Evolutionary conservation across 2,888 invertebrate genomes (phyloP), one percentile per base, ranked within the genome.

Genomic region (Dysmachus trigonus): DNA sequence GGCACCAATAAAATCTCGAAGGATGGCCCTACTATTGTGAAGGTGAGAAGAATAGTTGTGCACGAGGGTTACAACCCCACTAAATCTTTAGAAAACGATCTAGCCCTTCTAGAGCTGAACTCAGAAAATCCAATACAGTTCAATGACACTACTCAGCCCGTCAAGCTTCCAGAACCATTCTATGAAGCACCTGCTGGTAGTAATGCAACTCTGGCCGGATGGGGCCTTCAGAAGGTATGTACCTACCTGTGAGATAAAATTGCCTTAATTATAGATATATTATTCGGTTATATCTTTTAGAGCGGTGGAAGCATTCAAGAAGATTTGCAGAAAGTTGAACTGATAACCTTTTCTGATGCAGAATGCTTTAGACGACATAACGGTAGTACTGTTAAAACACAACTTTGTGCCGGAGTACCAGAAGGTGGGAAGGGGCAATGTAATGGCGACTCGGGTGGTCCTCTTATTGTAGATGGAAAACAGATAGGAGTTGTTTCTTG

Each of bases 391-490:
- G 90, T 91, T 86, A 51, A 86, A 0, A 90, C 90, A 22, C 92
- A 93, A 87, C 89, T 93, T 41, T 93, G 93, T 87, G 93, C 92
- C 1, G 93, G 93, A 1, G 89, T 92, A 8, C 90, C 90, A 0
- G 91, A 91, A 85, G 93, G 93, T 13, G 93, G 93, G 6, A 92
- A 90, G 88, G 93, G 93, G 1, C 93, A 93, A 87, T 93, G 93
- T 88, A 92, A 90, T 83, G 92, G 92, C 1, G 92, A 92, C 87
- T 92, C 93, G 0, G 93, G 93, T 2, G 93, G 93, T 1, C 93
- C 93, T 7, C 88, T 93, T 15, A 87, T 92, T 7, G 90, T 90
- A 0, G 89, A 89, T 86, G 91, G 90, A 35, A 90, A 90, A n/a
- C 92, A 92, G 88, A 89, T 92, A 8, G 93, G 93, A 30, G 90